These are phyloP conservation scores for Nasonia oneida DNA, from an alignment of 2,888 invertebrate genomes.

Conservation along the genomic window DNA sequence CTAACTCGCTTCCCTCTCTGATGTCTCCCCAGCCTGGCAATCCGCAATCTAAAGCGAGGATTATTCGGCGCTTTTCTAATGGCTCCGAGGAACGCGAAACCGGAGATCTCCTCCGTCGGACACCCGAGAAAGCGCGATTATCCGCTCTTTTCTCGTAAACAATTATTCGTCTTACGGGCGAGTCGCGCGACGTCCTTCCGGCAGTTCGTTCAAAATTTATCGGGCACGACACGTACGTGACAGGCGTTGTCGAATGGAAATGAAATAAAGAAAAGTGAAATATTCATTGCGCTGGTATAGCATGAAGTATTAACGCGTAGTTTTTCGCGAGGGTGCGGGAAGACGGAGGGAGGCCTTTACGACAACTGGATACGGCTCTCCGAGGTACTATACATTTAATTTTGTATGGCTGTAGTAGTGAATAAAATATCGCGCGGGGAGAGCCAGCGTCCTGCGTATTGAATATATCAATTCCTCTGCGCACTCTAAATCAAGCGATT, in stretches of 20 bases:
- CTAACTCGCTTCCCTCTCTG: not conserved
- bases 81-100: constrained; percentile 18
- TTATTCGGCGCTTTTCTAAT: constrained; percentile 60
- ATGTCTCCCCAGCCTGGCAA: too few species aligned
- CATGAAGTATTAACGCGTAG: constrained; percentile 16
- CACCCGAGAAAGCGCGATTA: not conserved
- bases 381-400: not conserved
- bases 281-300: not conserved
- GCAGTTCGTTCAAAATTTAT: not conserved
- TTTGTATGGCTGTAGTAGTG: not conserved
- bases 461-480: not conserved
- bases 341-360: not conserved
- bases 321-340: not conserved
- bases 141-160: not conserved
- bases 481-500: not conserved
- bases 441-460: not conserved
- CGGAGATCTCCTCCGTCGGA: not conserved
- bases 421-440: constrained; percentile 12
- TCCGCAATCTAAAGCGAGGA: constrained; percentile 58
- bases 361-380: not conserved
- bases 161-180: not conserved
- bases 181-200: not conserved
- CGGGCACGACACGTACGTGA: not conserved
- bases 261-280: constrained; percentile 3
- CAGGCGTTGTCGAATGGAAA: not conserved